These are phyloP conservation scores for Zele albiditarsus DNA, from an alignment of 2,888 invertebrate genomes.

Conservation along the genomic window DNA sequence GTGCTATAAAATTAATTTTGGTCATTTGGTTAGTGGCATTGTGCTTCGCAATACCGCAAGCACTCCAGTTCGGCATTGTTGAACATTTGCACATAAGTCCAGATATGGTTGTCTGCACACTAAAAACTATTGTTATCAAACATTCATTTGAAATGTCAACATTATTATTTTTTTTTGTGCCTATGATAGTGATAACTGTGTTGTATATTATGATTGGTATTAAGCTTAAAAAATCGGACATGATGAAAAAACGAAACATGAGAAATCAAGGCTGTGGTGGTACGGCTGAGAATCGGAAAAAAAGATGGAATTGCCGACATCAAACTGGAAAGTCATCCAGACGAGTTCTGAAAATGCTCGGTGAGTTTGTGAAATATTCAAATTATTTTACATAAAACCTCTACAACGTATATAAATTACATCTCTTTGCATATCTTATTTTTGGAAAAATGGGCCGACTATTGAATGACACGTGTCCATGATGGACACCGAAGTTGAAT, in stretches of 20 bases:
- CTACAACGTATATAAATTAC: background rate
- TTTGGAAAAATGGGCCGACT: background rate
- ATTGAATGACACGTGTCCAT: background rate
- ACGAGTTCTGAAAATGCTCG: constrained; percentile 84
- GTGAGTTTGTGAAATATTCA: constrained; percentile 73
- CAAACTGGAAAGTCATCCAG: constrained; percentile 77
- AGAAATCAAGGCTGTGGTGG: constrained; percentile 36
- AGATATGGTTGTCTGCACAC: constrained; percentile 71
- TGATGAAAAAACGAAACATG: constrained; percentile 69
- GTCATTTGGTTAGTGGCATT: constrained; percentile 87
- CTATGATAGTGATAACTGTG: constrained; percentile 77
- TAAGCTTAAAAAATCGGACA: constrained; percentile 74
- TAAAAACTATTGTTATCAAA: constrained; percentile 72
- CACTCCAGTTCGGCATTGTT: constrained; percentile 74
- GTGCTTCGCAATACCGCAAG: constrained; percentile 83
- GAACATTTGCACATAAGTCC: constrained; percentile 72
- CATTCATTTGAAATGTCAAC: constrained; percentile 78
- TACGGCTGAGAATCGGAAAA: constrained; percentile 33
- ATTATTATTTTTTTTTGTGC: constrained; percentile 77
- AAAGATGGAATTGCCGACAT: constrained; percentile 50
- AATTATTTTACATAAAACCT: background rate
- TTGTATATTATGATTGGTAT: constrained; percentile 75
- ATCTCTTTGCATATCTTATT: background rate
- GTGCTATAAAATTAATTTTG: constrained; percentile 87
- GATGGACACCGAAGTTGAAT: background rate